These are phyloP conservation scores for Bedellia somnulentella DNA, from an alignment of 2,888 invertebrate genomes.

Conservation along the genomic window DNA sequence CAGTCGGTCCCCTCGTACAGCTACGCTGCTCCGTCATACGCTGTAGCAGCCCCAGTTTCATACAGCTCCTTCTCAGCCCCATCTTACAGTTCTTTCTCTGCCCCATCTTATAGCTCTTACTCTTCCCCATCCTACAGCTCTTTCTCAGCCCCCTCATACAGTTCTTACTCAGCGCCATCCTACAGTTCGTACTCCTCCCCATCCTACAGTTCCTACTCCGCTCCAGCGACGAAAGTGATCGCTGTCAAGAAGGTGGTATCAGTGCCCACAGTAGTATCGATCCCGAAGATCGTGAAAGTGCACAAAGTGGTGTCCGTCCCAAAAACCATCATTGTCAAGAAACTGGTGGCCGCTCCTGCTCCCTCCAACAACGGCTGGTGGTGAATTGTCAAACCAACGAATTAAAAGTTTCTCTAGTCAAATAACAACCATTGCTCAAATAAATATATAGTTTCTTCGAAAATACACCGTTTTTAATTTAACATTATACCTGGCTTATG, in stretches of 20 bases:
- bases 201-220: slow-evolving; percentile 7
- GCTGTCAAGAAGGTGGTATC: slow-evolving; percentile 22
- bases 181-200: background rate
- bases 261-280: slow-evolving; percentile 18
- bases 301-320: slow-evolving; percentile 26
- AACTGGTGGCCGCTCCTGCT: slow-evolving; percentile 23
- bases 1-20: background rate
- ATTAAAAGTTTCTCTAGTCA: no score
- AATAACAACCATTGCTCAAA: no score
- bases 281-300: slow-evolving; percentile 22
- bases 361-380: no score
- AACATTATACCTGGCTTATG: background rate
- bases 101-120: background rate
- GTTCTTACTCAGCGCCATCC: background rate
- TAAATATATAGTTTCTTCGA: no score
- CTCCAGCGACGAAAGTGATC: slow-evolving; percentile 16
- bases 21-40: background rate
- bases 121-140: background rate
- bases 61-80: background rate
- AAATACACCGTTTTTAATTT: background rate
- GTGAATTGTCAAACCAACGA: no score
- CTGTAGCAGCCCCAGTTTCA: background rate
- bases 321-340: slow-evolving; percentile 29
- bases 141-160: background rate
- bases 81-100: slow-evolving; percentile 1